Percentiles rank a stretch among this genome's conserved stretches.
Conservation (phyloP, 2,888 invertebrate genomes). For the Cactoblastis cactorum region DNA sequence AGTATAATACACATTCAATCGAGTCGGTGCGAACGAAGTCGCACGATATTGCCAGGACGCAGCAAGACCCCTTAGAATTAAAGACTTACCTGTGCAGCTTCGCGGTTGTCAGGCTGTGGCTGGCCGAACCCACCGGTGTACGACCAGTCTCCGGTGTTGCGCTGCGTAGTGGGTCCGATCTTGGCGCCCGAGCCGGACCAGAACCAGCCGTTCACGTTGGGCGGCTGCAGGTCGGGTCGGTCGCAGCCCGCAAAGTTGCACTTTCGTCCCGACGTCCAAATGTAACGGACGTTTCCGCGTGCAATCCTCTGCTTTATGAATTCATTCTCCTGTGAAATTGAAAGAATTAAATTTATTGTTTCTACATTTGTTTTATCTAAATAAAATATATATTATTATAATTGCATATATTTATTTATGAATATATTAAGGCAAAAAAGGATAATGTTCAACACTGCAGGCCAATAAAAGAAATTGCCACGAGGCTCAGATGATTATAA, state of each 20-base stretch:
- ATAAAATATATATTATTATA: too few species aligned
- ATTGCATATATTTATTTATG: too few species aligned
- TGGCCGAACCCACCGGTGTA: conserved; percentile 92
- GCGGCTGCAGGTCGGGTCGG: conserved; percentile 89
- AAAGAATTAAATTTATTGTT: background rate
- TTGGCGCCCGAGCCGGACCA: conserved; percentile 96
- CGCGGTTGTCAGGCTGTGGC: conserved; percentile 93
- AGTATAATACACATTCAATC: too few species aligned
- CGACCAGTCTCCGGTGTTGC: conserved; percentile 95
- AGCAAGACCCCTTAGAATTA: too few species aligned
- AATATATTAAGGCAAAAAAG: too few species aligned
- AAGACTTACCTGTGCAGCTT: conserved; percentile 87
- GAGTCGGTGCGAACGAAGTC: too few species aligned
- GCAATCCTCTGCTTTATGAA: conserved; percentile 92
- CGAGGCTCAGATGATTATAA: too few species aligned
- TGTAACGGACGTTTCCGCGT: conserved; percentile 87
- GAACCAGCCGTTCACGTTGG: conserved; percentile 94
- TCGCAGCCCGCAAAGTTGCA: conserved; percentile 96
- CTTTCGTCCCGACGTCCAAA: conserved; percentile 95
- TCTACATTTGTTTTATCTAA: too few species aligned
- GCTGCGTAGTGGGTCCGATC: conserved; percentile 92
- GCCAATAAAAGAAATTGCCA: too few species aligned
- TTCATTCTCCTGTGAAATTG: conserved; percentile 84
- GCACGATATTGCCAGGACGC: too few species aligned
- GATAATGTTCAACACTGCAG: too few species aligned